A percentile compares a stretch with the other conserved stretches of the same genome.
phyloP scores from a whole-genome alignment of 37 sponge, comb jelly and placozoan species.

The Crambe crambe region DNA sequence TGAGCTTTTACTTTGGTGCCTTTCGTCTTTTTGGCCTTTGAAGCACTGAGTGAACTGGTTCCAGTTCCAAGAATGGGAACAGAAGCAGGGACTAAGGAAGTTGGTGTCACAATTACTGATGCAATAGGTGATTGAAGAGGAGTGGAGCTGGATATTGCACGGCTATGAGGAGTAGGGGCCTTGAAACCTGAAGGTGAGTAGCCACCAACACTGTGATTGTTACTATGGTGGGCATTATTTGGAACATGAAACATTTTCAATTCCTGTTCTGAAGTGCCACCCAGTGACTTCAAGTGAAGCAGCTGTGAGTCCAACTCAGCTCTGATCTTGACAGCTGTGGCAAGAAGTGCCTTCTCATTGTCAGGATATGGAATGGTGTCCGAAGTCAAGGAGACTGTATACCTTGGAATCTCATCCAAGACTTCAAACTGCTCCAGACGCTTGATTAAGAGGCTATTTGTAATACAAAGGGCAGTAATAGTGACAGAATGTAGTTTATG shows the following conservation, averaged over 20 bases:
- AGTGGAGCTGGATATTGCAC: background rate
- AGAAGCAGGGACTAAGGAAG: background rate
- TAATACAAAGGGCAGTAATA: background rate
- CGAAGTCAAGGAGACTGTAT: background rate
- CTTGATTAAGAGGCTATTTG: constrained; percentile 35
- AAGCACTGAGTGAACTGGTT: background rate
- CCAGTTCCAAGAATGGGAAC: background rate
- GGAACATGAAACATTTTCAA: background rate
- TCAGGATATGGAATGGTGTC: background rate
- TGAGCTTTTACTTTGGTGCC: background rate
- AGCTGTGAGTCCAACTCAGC: constrained; percentile 14
- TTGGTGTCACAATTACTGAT: constrained; percentile 4
- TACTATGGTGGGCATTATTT: background rate
- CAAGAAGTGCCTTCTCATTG: background rate
- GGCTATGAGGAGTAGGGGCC: background rate
- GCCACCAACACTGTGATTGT: background rate
- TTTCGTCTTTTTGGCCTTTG: constrained; percentile 18
- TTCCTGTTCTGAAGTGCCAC: background rate
- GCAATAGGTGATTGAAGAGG: constrained; percentile 8
- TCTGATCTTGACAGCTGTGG: constrained; percentile 11
- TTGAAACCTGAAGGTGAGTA: background rate
- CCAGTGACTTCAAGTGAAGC: background rate
- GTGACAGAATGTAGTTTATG: background rate
- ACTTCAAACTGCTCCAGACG: constrained; percentile 42
- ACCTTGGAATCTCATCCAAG: background rate